These are phyloP conservation scores for Jacana jacana DNA, from an alignment of 2,113 vertebrate species.

Conservation along the genomic window DNA sequence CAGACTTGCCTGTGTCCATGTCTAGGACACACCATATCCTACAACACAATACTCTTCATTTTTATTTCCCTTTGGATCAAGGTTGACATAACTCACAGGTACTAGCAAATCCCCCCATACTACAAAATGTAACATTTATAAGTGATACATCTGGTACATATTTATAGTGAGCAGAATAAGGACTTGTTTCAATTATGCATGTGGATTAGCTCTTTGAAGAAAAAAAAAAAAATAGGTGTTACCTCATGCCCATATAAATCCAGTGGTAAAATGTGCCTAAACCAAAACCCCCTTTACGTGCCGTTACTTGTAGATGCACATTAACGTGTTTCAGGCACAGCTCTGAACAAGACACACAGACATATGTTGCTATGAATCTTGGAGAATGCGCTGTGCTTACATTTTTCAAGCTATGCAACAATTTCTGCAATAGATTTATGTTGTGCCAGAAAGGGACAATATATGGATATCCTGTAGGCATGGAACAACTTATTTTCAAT, in stretches of 20 bases:
- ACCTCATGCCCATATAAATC: conserved; percentile 62
- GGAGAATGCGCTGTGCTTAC: neutral
- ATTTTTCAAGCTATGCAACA: conserved; percentile 19
- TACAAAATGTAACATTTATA: conserved; percentile 12
- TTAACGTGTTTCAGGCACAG: conserved; percentile 32
- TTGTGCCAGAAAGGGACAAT: neutral
- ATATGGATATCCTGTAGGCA: neutral
- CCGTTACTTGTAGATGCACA: neutral
- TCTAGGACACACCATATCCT: neutral
- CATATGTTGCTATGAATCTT: conserved; percentile 32
- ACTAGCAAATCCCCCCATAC: conserved; percentile 7
- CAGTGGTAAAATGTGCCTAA: conserved; percentile 51
- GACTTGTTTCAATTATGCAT: conserved; percentile 57
- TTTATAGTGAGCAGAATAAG: conserved; percentile 56
- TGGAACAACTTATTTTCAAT: neutral
- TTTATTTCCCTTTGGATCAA: conserved; percentile 42
- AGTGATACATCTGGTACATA: conserved; percentile 55
- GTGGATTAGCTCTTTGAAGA: conserved; percentile 61
- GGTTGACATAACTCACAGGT: conserved; percentile 24
- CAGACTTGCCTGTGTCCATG: neutral
- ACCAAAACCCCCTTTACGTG: conserved; percentile 44
- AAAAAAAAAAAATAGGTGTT: conserved; percentile 61
- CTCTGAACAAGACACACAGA: conserved; percentile 22
- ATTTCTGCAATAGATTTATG: neutral
- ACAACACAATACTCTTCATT: neutral